Evolutionary conservation across 2,797 vertebrate species (phyloP).

Genomic region (Apogon talboti): DNA sequence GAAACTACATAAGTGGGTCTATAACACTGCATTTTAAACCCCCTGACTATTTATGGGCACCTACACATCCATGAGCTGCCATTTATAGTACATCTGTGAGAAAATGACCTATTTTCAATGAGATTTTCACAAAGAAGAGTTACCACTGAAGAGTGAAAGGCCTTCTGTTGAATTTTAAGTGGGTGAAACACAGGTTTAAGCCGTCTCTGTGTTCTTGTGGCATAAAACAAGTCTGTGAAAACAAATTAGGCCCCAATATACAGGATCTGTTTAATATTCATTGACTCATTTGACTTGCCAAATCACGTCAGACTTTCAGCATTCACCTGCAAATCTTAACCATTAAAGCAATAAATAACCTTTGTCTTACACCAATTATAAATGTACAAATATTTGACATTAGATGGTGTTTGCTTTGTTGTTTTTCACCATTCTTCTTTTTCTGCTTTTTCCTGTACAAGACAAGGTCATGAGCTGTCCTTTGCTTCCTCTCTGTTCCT

Average conservation of each 20-base stretch:
- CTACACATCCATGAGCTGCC: conserved; percentile 52
- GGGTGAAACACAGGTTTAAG: conserved; percentile 47
- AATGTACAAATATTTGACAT: conserved; percentile 35
- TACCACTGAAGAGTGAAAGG: conserved; percentile 46
- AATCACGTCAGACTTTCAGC: conserved; percentile 69
- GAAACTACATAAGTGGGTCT: conserved; percentile 46
- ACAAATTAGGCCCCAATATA: conserved; percentile 57
- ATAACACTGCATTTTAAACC: conserved; percentile 54
- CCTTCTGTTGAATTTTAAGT: conserved; percentile 52
- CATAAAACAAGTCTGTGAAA: conserved; percentile 55
- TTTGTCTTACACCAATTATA: conserved; percentile 45
- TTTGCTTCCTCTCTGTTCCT: conserved; percentile 22
- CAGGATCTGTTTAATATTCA: conserved; percentile 64
- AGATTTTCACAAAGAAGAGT: conserved; percentile 47
- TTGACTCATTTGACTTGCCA: conserved; percentile 60
- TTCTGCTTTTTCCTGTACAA: conserved; percentile 4
- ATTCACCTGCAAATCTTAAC: conserved; percentile 51
- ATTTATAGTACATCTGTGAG: conserved; percentile 59
- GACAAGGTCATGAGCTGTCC: conserved; percentile 53
- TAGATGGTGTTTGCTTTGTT: conserved; percentile 21
- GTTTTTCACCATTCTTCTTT: conserved; percentile 4
- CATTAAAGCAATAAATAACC: conserved; percentile 69
- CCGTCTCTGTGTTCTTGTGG: conserved; percentile 49
- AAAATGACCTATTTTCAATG: conserved; percentile 67
- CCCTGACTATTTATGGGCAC: conserved; percentile 49